Percentiles rank a stretch among this genome's conserved stretches.
Evolutionary conservation across 2,888 invertebrate genomes (phyloP).

Genomic region (Dolichopus griseipennis): DNA sequence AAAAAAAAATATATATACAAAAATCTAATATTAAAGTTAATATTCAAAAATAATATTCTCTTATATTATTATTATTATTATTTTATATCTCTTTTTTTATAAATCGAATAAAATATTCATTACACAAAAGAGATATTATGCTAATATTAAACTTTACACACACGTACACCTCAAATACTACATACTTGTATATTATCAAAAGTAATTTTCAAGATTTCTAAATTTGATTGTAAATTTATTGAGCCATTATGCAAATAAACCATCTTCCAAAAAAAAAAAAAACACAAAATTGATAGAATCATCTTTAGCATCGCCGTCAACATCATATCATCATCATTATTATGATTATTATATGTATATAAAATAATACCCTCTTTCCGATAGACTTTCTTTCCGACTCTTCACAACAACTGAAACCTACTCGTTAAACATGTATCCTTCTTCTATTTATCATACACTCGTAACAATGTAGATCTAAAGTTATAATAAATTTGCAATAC

Average conservation of each 20-base stretch:
- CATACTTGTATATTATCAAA: no score
- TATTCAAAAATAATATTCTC: not conserved
- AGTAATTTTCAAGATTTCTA: not conserved
- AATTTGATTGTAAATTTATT: conserved; percentile 6
- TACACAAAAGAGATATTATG: not conserved
- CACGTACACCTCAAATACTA: no score
- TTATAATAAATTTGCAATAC: no score
- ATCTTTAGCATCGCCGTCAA: not conserved
- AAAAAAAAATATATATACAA: no score
- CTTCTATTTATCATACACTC: no score
- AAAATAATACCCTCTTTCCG: no score
- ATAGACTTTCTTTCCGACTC: no score
- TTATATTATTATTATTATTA: not conserved
- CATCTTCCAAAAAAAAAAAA: not conserved
- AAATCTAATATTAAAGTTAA: not conserved
- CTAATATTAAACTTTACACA: not conserved
- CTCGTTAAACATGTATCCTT: no score
- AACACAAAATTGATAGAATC: not conserved
- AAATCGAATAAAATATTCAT: conserved; percentile 2
- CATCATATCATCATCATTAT: not conserved
- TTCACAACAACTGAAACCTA: no score
- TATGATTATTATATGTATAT: not conserved
- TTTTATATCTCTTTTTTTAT: not conserved
- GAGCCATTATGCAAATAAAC: conserved; percentile 6
- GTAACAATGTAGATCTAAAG: no score